Conservation (phyloP, 2,113 vertebrate genomes). For the Dicaeum eximium region DNA sequence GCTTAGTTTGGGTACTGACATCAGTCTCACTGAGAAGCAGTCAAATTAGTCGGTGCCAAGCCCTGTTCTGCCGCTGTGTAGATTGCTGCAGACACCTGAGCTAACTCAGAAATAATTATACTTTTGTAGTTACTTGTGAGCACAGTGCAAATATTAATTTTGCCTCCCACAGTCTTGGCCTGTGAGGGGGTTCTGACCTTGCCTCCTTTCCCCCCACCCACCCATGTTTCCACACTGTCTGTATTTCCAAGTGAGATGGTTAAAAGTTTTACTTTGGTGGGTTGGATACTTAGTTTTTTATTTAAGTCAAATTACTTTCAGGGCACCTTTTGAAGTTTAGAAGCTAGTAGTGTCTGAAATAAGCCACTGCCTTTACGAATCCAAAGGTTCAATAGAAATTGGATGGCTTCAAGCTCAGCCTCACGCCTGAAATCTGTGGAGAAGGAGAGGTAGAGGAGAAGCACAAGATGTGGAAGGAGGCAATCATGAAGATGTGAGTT, state of each 20-base stretch:
- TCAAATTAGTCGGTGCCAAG: neutral
- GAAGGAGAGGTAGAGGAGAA: neutral
- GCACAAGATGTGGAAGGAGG: neutral
- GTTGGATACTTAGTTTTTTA: neutral
- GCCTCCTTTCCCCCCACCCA: fast-evolving
- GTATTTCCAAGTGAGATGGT: neutral
- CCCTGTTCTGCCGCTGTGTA: neutral
- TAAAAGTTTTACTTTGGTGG: neutral
- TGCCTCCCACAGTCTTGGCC: neutral
- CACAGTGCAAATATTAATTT: neutral
- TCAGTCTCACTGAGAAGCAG: neutral
- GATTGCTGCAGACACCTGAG: neutral
- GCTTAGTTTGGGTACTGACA: neutral
- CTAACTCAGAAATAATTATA: neutral
- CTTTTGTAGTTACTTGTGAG: neutral
- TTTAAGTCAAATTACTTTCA: neutral
- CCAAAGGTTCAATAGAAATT: neutral
- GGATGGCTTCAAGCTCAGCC: neutral
- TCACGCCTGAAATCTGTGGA: neutral
- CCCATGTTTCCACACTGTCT: neutral
- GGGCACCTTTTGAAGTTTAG: neutral
- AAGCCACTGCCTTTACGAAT: neutral
- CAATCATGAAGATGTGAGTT: neutral
- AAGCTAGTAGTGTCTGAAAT: neutral
- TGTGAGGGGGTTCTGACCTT: neutral